Evolutionary conservation across 2,113 vertebrate species (phyloP).

Genomic region (Aptenodytes patagonicus): DNA sequence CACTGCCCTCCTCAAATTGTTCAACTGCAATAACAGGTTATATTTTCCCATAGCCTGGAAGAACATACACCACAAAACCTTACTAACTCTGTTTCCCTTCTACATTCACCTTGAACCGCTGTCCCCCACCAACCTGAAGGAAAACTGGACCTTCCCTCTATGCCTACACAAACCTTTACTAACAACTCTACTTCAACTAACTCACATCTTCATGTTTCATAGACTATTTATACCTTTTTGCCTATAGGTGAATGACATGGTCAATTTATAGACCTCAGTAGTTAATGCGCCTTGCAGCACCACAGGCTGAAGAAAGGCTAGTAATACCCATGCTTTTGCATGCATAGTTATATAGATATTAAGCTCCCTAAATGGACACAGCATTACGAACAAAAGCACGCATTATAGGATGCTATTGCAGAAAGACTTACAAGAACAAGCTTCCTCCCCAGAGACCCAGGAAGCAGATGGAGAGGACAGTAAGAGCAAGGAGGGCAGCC

Average conservation of each 20-base stretch:
- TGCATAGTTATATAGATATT: background rate
- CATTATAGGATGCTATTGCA: background rate
- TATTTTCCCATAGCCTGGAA: background rate
- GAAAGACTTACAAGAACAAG: background rate
- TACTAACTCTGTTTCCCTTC: background rate
- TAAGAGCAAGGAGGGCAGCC: background rate
- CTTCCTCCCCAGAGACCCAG: background rate
- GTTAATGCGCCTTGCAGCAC: background rate
- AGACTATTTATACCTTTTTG: background rate
- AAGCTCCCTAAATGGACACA: background rate
- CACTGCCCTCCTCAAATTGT: background rate
- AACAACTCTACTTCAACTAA: background rate
- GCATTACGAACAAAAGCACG: background rate
- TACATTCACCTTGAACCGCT: background rate
- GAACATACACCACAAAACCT: background rate
- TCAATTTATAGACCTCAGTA: background rate
- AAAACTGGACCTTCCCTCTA: background rate
- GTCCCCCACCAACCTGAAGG: background rate
- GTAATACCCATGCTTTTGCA: background rate
- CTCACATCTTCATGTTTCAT: background rate
- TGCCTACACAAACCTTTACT: background rate
- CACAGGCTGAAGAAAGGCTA: background rate
- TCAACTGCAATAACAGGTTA: background rate
- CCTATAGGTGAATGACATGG: background rate
- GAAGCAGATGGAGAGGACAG: background rate